Evolutionary conservation across 2,888 invertebrate genomes (phyloP), one percentile per base, ranked within the genome.

Genomic region (Sclerodermus sp.): DNA sequence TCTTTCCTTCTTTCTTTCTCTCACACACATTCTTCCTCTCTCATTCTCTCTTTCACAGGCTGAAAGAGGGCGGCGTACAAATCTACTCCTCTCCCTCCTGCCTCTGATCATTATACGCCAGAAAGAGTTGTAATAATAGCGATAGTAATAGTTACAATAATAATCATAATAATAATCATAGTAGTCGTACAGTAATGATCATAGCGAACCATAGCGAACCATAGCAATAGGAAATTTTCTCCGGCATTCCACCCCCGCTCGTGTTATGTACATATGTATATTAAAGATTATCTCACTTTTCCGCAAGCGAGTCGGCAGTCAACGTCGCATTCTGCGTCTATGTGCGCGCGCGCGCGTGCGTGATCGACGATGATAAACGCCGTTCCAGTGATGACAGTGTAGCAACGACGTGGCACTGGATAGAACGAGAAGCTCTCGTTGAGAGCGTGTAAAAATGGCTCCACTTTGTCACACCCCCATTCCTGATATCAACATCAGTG

Each of bases 211-310:
- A 23, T 23, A n/a, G n/a, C n/a, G n/a, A n/a, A n/a, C n/a, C n/a
- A n/a, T n/a, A n/a, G n/a, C n/a, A n/a, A n/a, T n/a, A 30, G 45
- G 23, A 31, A 36, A 44, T 32, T 31, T 51, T n/a, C 17, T 34
- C 17, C 47, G 47, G 30, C 43, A n/a, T 30, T 39, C 47, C 36
- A 36, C 41, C 42, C 34, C 13, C 29, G 13, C 32, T 30, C 39
- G n/a, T 38, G 17, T 29, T 66, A 66, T 66, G 54, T 67, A 67
- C 65, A 67, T 65, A 67, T 67, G 54, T 63, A 64, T 62, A 64
- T 53, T 46, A 48, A 54, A 49, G 49, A 45, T 42, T 45, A 39
- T 45, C 34, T 42, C 48, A 45, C 37, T 23, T 47, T 38, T 16
- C 45, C 45, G 38, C 13, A 40, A 47, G 39, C 40, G 42, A 29